Evolutionary conservation across 2,888 invertebrate species (phyloP).

Genomic region (Ecliptopera silaceata): DNA sequence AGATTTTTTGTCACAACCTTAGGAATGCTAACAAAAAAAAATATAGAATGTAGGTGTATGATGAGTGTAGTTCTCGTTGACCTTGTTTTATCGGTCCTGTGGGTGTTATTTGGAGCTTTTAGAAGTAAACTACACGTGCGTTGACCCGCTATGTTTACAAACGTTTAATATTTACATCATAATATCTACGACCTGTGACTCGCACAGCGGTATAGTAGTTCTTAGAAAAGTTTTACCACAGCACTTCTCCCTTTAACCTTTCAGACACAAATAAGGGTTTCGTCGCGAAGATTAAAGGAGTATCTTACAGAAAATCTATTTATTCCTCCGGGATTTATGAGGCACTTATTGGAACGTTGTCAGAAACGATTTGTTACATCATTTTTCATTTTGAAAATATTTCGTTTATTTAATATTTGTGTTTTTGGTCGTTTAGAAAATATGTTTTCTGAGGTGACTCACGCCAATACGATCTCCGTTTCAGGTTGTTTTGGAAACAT

Average conservation of each 20-base stretch:
- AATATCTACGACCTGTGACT: conserved; percentile 3
- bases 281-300: conserved; percentile 20
- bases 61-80: conserved; percentile 29
- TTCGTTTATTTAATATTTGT: conserved; percentile 23
- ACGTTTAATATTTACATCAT: conserved; percentile 20
- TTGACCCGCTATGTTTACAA: conserved; percentile 55
- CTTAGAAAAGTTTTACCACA: conserved; percentile 24
- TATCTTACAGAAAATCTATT: conserved; percentile 28
- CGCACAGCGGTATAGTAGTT: conserved; percentile 3
- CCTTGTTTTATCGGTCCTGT: conserved; percentile 46
- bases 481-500: neutral
- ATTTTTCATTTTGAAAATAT: conserved; percentile 25
- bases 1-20: conserved; percentile 1
- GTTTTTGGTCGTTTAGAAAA: conserved; percentile 7
- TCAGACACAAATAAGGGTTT: conserved; percentile 21
- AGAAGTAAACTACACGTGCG: conserved; percentile 56
- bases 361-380: conserved; percentile 30
- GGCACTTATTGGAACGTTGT: conserved; percentile 31
- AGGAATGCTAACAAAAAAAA: no score
- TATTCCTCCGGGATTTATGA: conserved; percentile 31
- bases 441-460: neutral
- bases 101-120: conserved; percentile 63
- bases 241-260: conserved; percentile 28
- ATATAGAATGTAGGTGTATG: conserved; percentile 38
- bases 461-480: neutral